phyloP scores from a whole-genome alignment of 2,113 vertebrate species.

The Alces alces region DNA sequence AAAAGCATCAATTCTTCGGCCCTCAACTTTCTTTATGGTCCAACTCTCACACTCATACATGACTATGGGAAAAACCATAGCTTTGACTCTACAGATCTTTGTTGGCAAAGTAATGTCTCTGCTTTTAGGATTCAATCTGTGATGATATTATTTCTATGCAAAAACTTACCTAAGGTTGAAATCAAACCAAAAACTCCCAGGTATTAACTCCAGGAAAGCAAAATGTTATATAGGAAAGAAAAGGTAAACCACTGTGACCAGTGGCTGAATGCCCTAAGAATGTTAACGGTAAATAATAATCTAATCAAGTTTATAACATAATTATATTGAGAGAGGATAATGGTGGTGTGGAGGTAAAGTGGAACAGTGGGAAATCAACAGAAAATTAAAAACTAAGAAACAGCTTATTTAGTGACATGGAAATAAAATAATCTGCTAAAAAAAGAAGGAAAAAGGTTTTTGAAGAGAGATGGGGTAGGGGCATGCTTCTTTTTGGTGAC shows the following conservation, averaged over 20 bases:
- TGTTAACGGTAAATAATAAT: background rate
- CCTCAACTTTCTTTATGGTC: no score
- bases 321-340: background rate
- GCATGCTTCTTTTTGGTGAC: background rate
- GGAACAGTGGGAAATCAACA: background rate
- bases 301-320: background rate
- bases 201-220: background rate
- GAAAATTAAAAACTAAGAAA: background rate
- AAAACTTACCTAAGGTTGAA: background rate
- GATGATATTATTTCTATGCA: background rate
- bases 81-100: no score
- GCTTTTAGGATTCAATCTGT: background rate
- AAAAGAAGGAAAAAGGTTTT: background rate
- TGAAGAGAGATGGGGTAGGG: background rate
- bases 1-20: no score
- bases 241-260: background rate
- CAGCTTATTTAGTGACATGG: background rate
- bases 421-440: background rate
- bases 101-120: background rate
- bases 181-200: background rate
- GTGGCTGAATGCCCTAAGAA: background rate
- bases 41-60: no score
- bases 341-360: background rate
- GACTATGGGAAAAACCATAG: no score
- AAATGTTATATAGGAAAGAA: background rate